A percentile compares a stretch with the other conserved stretches of the same genome.
These are phyloP conservation scores for Anguilla japonica DNA, from an alignment of 2,113 vertebrate species.

Conservation along the genomic window DNA sequence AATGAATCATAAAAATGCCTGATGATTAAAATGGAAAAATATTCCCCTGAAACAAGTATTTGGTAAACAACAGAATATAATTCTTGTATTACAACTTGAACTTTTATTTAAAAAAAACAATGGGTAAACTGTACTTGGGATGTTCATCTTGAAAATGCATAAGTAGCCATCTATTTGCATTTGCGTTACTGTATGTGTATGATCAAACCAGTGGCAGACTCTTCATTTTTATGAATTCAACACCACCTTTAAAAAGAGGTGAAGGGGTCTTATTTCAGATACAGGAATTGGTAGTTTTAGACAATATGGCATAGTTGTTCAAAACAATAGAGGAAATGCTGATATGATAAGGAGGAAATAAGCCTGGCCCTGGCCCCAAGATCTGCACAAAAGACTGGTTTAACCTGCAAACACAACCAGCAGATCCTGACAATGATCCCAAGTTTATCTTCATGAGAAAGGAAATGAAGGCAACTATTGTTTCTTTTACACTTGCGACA, in stretches of 20 bases:
- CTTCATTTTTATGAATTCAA: neutral
- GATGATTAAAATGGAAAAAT: neutral
- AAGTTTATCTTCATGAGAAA: constrained; percentile 24
- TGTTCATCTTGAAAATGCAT: neutral
- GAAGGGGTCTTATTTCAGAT: constrained; percentile 4
- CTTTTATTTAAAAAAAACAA: neutral
- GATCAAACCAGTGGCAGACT: neutral
- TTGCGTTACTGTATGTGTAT: neutral
- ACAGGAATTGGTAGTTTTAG: constrained; percentile 30
- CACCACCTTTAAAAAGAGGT: neutral
- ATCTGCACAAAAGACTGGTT: constrained; percentile 25
- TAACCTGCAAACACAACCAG: constrained; percentile 17
- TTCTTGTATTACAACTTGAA: neutral
- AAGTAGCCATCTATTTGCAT: neutral
- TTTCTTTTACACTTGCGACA: constrained; percentile 7
- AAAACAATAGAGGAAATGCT: constrained; percentile 26
- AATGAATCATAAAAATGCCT: neutral
- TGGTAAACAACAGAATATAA: neutral
- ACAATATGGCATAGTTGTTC: neutral
- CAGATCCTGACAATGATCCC: constrained; percentile 24
- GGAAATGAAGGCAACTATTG: constrained; percentile 25
- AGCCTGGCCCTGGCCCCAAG: neutral
- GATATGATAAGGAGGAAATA: constrained; percentile 30
- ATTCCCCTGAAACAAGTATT: neutral
- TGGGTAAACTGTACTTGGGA: neutral